These are phyloP conservation scores for Rostratula benghalensis DNA, from an alignment of 2,113 vertebrate genomes.

Conservation along the genomic window DNA sequence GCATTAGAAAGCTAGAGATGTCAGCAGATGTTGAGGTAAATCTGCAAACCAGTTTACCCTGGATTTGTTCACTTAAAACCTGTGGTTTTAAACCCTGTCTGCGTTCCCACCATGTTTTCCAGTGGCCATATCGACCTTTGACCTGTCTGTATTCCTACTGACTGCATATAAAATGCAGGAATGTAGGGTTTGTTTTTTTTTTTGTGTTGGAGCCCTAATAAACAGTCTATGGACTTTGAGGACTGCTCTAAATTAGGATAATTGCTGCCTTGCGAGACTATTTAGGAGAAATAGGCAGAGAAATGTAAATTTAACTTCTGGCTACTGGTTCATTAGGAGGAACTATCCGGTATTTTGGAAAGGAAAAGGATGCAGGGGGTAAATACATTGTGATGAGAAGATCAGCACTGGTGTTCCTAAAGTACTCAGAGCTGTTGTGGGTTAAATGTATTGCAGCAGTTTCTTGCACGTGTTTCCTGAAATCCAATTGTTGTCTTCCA, in stretches of 20 bases:
- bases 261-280: background rate
- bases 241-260: background rate
- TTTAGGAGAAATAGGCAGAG: background rate
- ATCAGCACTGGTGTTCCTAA: background rate
- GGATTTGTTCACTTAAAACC: background rate
- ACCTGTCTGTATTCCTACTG: background rate
- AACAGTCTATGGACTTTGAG: background rate
- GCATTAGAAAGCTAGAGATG: background rate
- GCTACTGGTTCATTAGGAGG: background rate
- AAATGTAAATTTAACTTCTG: background rate
- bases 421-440: background rate
- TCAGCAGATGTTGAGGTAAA: background rate
- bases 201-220: background rate
- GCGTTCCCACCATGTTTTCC: background rate
- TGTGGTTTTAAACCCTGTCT: background rate
- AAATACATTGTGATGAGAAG: background rate
- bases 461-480: background rate
- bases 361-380: background rate
- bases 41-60: background rate
- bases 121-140: background rate
- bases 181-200: background rate
- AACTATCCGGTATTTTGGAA: background rate
- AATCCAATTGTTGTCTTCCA: background rate
- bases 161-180: background rate
- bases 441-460: background rate